Percentiles rank a stretch among this genome's conserved stretches.
Evolutionary conservation across 2,888 invertebrate species (phyloP).

Genomic region (Anodontia alba): DNA sequence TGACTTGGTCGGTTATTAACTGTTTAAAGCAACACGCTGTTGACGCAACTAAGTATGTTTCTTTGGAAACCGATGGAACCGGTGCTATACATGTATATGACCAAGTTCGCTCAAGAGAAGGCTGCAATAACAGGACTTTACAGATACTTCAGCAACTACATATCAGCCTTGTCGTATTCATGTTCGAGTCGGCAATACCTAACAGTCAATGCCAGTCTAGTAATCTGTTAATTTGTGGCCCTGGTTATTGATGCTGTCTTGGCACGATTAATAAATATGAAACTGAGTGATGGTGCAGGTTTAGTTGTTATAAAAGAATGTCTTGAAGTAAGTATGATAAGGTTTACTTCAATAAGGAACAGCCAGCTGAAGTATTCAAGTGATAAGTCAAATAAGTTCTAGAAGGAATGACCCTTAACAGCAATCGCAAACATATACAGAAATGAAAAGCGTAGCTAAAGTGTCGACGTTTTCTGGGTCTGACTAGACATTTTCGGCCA

Average conservation of each 20-base stretch:
- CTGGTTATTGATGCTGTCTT: slow-evolving; percentile 31
- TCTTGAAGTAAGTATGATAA: slow-evolving; percentile 10
- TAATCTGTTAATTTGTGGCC: slow-evolving; percentile 37
- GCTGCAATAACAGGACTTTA: slow-evolving; percentile 30
- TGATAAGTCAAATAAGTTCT: too few species aligned
- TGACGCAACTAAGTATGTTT: neutral
- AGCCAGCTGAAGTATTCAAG: too few species aligned
- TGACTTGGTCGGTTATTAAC: neutral
- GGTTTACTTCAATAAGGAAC: slow-evolving; percentile 21
- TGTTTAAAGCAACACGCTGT: neutral
- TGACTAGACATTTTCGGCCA: too few species aligned
- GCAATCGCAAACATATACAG: too few species aligned
- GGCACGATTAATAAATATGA: slow-evolving; percentile 5
- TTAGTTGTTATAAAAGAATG: slow-evolving; percentile 22
- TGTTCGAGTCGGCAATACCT: slow-evolving; percentile 33
- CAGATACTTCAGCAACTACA: slow-evolving; percentile 39
- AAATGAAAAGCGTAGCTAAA: too few species aligned
- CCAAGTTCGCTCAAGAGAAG: slow-evolving; percentile 37
- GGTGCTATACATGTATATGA: slow-evolving; percentile 24
- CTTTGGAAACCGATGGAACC: slow-evolving; percentile 37
- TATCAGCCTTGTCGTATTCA: slow-evolving; percentile 29
- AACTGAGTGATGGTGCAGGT: slow-evolving; percentile 32
- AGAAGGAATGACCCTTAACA: too few species aligned
- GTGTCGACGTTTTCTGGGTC: too few species aligned
- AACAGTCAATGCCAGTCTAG: slow-evolving; percentile 36